Percentiles rank a stretch among this genome's conserved stretches.
phyloP scores from a whole-genome alignment of 2,113 vertebrate species.

The Prinia subflava region DNA sequence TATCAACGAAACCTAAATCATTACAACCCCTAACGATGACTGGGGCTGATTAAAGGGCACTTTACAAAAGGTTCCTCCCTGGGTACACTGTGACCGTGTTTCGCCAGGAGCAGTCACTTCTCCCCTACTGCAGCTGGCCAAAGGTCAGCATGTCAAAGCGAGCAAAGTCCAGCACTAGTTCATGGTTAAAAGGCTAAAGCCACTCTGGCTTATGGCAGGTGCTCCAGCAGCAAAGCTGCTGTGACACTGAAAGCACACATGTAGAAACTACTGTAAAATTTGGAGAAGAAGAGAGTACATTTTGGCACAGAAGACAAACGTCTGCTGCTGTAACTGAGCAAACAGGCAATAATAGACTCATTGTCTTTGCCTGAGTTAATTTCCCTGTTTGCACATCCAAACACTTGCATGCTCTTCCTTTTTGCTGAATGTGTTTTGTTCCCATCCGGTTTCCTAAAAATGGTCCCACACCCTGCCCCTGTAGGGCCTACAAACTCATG shows the following conservation, averaged over 20 bases:
- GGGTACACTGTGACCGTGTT: conserved; percentile 2
- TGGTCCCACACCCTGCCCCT: neutral
- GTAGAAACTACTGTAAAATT: neutral
- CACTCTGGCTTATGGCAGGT: neutral
- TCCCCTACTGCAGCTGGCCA: neutral
- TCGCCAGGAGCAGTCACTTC: neutral
- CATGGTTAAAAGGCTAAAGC: neutral
- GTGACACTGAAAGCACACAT: neutral
- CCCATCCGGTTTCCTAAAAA: neutral
- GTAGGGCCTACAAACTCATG: accelerated
- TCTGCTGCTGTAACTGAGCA: neutral
- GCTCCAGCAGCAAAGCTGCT: neutral
- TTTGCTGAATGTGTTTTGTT: neutral
- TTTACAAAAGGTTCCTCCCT: conserved; percentile 46
- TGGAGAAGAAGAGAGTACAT: neutral
- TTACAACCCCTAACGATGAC: neutral
- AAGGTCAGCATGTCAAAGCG: neutral
- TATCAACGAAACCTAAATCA: neutral
- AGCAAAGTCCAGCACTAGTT: conserved; percentile 20
- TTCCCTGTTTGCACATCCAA: conserved; percentile 36
- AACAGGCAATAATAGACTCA: neutral
- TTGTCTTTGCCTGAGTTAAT: neutral
- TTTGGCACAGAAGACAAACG: neutral
- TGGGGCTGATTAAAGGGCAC: conserved; percentile 10
- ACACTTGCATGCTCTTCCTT: neutral